Evolutionary conservation across 2,113 vertebrate species (phyloP).

Genomic region (Regulus satrapa): DNA sequence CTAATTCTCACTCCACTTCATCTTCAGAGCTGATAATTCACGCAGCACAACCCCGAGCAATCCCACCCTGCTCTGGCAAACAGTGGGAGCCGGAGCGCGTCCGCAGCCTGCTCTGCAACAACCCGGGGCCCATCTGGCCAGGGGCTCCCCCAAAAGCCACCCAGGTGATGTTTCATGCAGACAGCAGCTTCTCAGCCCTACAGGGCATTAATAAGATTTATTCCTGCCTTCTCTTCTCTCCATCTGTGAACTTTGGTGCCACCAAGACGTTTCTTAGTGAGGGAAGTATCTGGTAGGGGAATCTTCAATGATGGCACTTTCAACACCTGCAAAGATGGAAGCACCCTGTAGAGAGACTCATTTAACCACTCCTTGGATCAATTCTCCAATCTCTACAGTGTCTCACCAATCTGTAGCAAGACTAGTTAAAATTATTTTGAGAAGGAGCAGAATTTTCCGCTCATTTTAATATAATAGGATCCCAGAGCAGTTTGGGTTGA

Average conservation of each 20-base stretch:
- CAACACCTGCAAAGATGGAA: background rate
- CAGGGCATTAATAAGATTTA: background rate
- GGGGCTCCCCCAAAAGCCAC: background rate
- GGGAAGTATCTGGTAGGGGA: background rate
- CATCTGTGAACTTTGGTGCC: rapidly evolving
- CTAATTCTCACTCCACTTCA: conserved; percentile 23
- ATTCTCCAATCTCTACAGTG: rapidly evolving
- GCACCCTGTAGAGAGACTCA: background rate
- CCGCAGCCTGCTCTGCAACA: background rate
- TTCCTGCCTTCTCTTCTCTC: background rate
- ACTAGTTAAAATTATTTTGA: background rate
- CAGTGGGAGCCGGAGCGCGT: background rate
- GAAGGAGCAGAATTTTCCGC: background rate
- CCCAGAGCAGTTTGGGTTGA: background rate
- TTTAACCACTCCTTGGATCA: background rate
- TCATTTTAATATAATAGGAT: background rate
- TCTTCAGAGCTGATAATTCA: background rate
- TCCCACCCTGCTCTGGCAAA: background rate
- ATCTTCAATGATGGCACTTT: background rate
- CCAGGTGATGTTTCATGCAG: background rate
- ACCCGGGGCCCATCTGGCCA: rapidly evolving
- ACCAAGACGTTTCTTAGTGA: rapidly evolving
- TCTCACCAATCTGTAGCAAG: background rate
- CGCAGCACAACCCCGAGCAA: background rate
- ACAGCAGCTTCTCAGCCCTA: background rate